A percentile compares a stretch with the other conserved stretches of the same genome.
Conservation (phyloP, 1,140 invertebrate species). For the Drosophila kurseongensis region DNA sequence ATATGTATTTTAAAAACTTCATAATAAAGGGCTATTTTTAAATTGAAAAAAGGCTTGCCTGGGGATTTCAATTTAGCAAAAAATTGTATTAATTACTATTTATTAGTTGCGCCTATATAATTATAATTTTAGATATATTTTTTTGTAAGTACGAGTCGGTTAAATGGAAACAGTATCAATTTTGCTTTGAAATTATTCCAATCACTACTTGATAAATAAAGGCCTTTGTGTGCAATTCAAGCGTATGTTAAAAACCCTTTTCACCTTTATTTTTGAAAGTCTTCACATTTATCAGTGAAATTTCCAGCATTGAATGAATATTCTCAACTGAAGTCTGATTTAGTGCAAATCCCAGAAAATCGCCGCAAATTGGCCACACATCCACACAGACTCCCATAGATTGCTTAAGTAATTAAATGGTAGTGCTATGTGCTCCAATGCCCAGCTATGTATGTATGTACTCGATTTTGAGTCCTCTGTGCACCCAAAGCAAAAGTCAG, state of each 20-base stretch:
- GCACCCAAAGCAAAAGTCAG: conserved; percentile 1
- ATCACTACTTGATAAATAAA: background rate
- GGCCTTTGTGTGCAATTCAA: background rate
- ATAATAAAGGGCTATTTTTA: too few species aligned
- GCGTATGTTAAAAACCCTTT: background rate
- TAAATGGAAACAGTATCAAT: background rate
- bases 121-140: background rate
- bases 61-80: too few species aligned
- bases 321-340: background rate
- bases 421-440: conserved; percentile 11
- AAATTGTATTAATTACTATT: too few species aligned
- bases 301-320: background rate
- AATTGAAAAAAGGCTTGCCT: too few species aligned
- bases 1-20: too few species aligned
- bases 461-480: background rate
- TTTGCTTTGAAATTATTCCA: background rate
- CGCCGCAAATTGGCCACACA: conserved; percentile 17
- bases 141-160: background rate
- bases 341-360: conserved; percentile 11
- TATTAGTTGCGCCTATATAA: background rate
- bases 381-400: conserved; percentile 1
- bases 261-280: background rate
- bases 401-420: conserved; percentile 59
- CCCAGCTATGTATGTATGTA: background rate
- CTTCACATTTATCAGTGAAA: conserved; percentile 2